phyloP scores from a whole-genome alignment of 2,113 vertebrate species.

The Micronisus gabar region DNA sequence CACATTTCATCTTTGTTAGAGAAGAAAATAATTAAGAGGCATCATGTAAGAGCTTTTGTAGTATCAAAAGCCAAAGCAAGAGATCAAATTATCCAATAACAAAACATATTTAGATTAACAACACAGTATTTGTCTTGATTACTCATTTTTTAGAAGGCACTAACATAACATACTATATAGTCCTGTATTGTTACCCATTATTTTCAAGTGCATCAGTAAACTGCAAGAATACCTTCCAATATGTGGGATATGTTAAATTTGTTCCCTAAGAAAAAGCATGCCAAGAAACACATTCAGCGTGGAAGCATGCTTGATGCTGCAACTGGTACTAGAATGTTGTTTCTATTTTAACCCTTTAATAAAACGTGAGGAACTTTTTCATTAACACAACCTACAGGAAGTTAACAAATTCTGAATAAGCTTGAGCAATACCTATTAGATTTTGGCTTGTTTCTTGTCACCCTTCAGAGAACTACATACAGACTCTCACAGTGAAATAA shows the following conservation, averaged over 20 bases:
- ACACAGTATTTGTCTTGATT: neutral
- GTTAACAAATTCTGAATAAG: neutral
- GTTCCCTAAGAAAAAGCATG: neutral
- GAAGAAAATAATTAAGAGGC: neutral
- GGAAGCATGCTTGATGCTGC: neutral
- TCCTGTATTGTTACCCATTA: neutral
- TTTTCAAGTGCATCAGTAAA: neutral
- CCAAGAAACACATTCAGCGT: neutral
- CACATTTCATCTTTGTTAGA: neutral
- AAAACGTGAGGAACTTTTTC: neutral
- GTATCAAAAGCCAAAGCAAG: neutral
- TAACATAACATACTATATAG: neutral
- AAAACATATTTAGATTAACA: neutral
- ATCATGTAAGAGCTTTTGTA: neutral
- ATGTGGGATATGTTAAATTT: neutral
- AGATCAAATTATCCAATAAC: neutral
- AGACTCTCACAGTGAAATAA: neutral
- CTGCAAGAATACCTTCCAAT: neutral
- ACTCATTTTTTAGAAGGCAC: neutral
- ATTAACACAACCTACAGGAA: neutral
- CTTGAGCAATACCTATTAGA: neutral
- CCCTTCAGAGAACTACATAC: neutral
- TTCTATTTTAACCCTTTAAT: neutral
- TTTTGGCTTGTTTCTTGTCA: neutral
- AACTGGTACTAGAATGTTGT: neutral